phyloP scores from a whole-genome alignment of 2,888 invertebrate species.

The Coelopa pilipes region DNA sequence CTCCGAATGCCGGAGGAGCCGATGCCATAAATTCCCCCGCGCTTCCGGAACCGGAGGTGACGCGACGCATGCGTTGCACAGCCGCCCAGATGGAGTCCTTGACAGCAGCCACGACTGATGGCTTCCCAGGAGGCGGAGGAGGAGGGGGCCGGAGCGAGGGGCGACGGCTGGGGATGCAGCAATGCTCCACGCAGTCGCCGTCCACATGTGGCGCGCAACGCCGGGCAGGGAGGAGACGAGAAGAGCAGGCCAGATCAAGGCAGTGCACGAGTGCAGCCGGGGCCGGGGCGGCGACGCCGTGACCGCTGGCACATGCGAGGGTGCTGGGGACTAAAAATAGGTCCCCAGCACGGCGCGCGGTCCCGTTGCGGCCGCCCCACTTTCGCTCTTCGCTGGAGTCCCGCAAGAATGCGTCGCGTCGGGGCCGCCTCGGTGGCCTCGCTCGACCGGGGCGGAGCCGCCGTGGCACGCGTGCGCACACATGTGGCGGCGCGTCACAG shows the following conservation, averaged over 20 bases:
- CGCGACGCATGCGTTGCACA: conserved; percentile 27
- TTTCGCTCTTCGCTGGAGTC: conserved; percentile 43
- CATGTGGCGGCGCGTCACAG: conserved; percentile 38
- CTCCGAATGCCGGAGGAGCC: neutral
- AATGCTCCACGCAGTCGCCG: neutral
- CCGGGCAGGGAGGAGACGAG: neutral
- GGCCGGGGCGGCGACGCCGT: conserved; percentile 13
- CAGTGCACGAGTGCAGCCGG: too few species aligned
- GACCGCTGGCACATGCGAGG: neutral
- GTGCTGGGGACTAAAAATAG: neutral
- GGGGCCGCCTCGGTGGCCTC: neutral
- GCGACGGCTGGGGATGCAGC: neutral
- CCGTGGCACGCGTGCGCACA: conserved; percentile 44
- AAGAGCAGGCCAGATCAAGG: neutral
- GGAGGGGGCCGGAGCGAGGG: too few species aligned
- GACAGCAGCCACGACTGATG: neutral
- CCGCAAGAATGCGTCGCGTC: conserved; percentile 34
- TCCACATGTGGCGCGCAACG: conserved; percentile 27
- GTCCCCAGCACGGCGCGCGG: neutral
- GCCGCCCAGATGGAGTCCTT: neutral
- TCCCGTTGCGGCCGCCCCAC: neutral
- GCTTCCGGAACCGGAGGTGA: conserved; percentile 16
- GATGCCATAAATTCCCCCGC: conserved; percentile 13
- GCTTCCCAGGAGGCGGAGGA: too few species aligned
- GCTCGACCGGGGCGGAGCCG: neutral